Evolutionary conservation across 2,888 invertebrate species (phyloP).

Genomic region (Apamea sordens): DNA sequence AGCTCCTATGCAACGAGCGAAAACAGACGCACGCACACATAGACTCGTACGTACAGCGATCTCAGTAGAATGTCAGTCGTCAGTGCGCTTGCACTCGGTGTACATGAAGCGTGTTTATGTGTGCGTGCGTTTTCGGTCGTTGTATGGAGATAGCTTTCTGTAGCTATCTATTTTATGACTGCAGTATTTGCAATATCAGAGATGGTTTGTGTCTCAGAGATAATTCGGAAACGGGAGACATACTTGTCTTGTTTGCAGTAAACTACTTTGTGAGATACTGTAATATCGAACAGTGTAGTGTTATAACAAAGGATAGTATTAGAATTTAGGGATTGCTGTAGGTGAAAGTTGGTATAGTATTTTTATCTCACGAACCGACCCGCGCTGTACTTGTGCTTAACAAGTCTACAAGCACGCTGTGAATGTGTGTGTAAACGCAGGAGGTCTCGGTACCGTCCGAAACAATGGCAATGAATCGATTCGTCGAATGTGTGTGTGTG

Average conservation of each 20-base stretch:
- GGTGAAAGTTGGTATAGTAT: neutral
- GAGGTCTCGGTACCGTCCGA: neutral
- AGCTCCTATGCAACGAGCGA: neutral
- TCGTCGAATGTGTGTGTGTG: neutral
- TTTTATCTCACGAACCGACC: neutral
- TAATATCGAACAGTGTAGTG: conserved; percentile 17
- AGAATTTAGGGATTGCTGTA: neutral
- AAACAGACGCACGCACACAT: neutral
- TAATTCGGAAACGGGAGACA: conserved; percentile 26
- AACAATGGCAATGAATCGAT: too few species aligned
- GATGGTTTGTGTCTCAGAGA: conserved; percentile 25
- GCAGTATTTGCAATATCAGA: conserved; percentile 41
- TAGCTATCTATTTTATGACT: neutral
- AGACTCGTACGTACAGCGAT: neutral
- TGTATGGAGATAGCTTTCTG: neutral
- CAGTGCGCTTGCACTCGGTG: too few species aligned
- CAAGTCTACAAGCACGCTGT: neutral
- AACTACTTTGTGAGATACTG: conserved; percentile 35
- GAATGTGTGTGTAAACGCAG: neutral
- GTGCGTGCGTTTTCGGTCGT: neutral
- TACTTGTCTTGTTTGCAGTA: conserved; percentile 15
- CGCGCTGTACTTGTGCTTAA: neutral
- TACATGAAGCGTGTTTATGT: too few species aligned
- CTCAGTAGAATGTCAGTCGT: neutral
- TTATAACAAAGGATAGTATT: neutral